Percentiles rank a stretch among this genome's conserved stretches.
phyloP scores from a whole-genome alignment of 2,888 invertebrate species.

The Pomacea canaliculata region DNA sequence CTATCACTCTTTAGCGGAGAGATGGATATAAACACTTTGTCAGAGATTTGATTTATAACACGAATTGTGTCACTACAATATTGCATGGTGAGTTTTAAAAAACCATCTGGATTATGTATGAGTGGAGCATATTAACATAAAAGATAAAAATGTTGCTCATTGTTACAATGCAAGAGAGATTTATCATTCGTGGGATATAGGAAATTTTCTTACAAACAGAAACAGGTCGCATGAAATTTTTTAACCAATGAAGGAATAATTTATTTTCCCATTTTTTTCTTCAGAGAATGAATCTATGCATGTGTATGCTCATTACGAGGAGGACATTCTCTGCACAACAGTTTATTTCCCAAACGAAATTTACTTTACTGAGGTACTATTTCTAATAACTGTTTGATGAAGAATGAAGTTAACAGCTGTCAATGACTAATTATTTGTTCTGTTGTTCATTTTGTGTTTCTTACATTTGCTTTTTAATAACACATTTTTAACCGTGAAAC shows the following conservation, averaged over 20 bases:
- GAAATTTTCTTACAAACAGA: neutral
- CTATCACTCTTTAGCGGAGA: too few relatives aligned
- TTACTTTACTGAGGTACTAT: conserved; percentile 13
- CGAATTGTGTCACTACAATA: too few relatives aligned
- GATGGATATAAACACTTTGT: too few relatives aligned
- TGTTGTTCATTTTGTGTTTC: neutral
- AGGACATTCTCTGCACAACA: conserved; percentile 10
- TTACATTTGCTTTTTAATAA: neutral
- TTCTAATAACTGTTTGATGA: neutral
- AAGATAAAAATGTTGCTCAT: neutral
- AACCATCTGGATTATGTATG: too few relatives aligned
- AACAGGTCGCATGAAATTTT: neutral
- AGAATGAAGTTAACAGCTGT: too few relatives aligned
- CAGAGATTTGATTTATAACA: too few relatives aligned
- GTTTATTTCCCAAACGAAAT: conserved; percentile 17
- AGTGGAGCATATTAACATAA: neutral
- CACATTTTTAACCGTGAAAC: neutral
- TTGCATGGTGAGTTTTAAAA: too few relatives aligned
- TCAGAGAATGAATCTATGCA: conserved; percentile 14
- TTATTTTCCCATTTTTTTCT: neutral
- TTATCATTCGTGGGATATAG: neutral
- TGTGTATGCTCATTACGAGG: conserved; percentile 17
- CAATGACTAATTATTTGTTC: too few relatives aligned
- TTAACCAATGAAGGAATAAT: neutral
- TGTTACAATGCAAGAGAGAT: neutral